Evolutionary conservation across 2,797 vertebrate genomes (phyloP).

Genomic region (Spinibarbus caldwelli): DNA sequence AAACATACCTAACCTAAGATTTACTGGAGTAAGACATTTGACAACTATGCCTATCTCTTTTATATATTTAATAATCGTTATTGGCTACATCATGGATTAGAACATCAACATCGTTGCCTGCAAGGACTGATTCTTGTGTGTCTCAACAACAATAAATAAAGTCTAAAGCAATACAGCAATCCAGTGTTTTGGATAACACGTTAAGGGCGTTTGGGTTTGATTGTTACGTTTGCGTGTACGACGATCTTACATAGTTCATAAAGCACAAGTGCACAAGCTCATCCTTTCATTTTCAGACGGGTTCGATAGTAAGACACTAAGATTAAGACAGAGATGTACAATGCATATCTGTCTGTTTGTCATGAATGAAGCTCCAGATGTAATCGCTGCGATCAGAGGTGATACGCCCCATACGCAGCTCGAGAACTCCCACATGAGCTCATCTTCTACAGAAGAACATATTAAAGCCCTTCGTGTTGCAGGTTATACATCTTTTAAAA

Average conservation of each 20-base stretch:
- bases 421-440: slow-evolving; percentile 21
- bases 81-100: neutral
- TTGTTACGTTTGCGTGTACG: neutral
- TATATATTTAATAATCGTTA: neutral
- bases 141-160: neutral
- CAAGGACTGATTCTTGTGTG: neutral
- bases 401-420: slow-evolving; percentile 18
- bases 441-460: neutral
- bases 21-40: neutral
- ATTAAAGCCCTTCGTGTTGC: neutral
- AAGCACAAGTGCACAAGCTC: neutral
- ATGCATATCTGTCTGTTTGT: no score
- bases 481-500: neutral
- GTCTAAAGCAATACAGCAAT: neutral
- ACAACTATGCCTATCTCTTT: neutral
- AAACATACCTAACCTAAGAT: neutral
- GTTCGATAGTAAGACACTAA: neutral
- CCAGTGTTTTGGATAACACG: neutral
- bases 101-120: neutral
- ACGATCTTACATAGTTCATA: neutral
- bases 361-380: neutral
- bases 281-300: no score
- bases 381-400: neutral
- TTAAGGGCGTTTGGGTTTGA: neutral
- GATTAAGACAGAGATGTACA: neutral